Evolutionary conservation across 2,888 invertebrate genomes (phyloP).

Genomic region (Drosophila austrosaltans): DNA sequence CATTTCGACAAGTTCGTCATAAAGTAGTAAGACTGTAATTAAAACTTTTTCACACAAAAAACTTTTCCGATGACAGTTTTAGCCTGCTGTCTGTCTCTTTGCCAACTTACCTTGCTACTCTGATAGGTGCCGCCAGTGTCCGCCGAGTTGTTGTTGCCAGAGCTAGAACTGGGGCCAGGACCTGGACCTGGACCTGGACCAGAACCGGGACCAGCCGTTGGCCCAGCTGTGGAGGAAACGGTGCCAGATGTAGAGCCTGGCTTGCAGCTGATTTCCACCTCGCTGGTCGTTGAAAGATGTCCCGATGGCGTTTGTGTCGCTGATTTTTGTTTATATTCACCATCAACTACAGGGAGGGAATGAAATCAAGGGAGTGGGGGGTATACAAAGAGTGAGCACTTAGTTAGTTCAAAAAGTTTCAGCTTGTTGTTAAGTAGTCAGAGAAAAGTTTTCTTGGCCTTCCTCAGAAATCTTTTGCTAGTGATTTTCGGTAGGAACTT

Average conservation of each 20-base stretch:
- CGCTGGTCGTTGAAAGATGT: conserved; percentile 84
- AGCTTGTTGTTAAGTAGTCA: conserved; percentile 58
- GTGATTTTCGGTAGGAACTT: conserved; percentile 60
- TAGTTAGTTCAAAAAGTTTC: conserved; percentile 62
- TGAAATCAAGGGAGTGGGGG: conserved; percentile 6
- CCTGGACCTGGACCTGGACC: conserved; percentile 41
- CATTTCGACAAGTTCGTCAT: conserved; percentile 35
- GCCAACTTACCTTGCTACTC: conserved; percentile 79
- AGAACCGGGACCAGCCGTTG: conserved; percentile 27
- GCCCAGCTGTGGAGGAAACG: conserved; percentile 15
- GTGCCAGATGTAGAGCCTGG: conserved; percentile 77
- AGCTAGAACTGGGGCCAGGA: not conserved
- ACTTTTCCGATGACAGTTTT: conserved; percentile 40
- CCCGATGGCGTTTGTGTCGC: conserved; percentile 88
- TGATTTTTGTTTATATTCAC: conserved; percentile 89
- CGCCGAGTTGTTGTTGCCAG: conserved; percentile 51
- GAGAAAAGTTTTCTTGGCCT: conserved; percentile 58
- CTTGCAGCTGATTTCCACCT: conserved; percentile 83
- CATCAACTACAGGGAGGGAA: conserved; percentile 84
- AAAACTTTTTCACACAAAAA: conserved; percentile 60
- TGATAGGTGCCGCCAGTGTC: conserved; percentile 76
- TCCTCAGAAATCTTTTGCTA: conserved; percentile 51
- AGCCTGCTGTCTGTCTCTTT: conserved; percentile 6
- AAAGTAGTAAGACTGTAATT: conserved; percentile 46
- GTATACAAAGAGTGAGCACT: conserved; percentile 49